A percentile compares a stretch with the other conserved stretches of the same genome.
These are phyloP conservation scores for Frieseomelitta varia DNA, from an alignment of 1,140 invertebrate species.

Conservation along the genomic window DNA sequence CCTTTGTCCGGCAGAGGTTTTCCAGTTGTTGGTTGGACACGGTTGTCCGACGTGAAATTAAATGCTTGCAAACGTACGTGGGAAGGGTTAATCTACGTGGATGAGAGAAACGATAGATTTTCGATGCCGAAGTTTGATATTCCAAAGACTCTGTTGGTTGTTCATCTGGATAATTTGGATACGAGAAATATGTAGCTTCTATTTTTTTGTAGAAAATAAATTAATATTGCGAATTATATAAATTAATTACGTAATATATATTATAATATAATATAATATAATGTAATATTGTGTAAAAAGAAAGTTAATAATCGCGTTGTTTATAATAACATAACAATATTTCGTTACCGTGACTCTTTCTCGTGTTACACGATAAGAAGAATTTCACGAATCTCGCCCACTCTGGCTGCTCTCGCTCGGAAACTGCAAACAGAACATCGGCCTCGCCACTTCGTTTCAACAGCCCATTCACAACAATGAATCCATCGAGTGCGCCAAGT, in stretches of 20 bases:
- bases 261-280: no score
- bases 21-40: neutral
- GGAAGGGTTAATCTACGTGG: neutral
- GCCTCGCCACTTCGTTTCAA: neutral
- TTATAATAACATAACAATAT: no score
- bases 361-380: no score
- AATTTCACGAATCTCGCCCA: no score
- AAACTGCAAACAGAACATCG: neutral
- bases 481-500: neutral
- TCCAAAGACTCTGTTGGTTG: neutral
- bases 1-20: constrained; percentile 4
- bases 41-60: neutral
- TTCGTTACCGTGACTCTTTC: no score
- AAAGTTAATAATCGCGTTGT: no score
- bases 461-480: neutral
- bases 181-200: no score
- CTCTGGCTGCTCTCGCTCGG: neutral
- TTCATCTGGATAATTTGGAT: neutral
- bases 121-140: neutral
- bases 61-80: neutral
- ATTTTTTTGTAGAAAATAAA: no score
- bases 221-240: no score
- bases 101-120: neutral
- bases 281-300: no score
- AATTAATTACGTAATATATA: no score